Percentiles rank a stretch among this genome's conserved stretches.
Evolutionary conservation across 1,140 invertebrate genomes (phyloP).

Genomic region (Centruroides vittatus): DNA sequence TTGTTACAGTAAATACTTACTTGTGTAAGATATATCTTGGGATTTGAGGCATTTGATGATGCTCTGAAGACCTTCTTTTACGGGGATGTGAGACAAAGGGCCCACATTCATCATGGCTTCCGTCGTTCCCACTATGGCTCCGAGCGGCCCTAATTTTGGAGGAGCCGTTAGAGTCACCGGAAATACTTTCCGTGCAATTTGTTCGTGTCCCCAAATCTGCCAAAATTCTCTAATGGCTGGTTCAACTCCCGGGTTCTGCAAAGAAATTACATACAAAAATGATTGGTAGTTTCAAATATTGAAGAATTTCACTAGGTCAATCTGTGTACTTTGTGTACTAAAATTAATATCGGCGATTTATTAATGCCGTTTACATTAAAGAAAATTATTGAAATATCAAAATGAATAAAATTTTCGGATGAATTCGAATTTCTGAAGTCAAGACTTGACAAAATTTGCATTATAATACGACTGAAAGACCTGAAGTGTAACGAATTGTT

Average conservation of each 20-base stretch:
- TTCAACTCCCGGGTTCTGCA: slow-evolving; percentile 14
- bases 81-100: slow-evolving; percentile 14
- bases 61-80: slow-evolving; percentile 19
- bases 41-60: slow-evolving; percentile 19
- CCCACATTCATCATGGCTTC: slow-evolving; percentile 7
- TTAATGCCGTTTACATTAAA: too few species aligned
- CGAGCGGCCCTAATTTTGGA: slow-evolving; percentile 6
- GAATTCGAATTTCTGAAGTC: too few species aligned
- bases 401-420: too few species aligned
- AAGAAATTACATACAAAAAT: not conserved
- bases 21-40: slow-evolving; percentile 15
- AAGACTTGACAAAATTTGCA: too few species aligned
- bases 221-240: slow-evolving; percentile 15
- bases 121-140: not conserved
- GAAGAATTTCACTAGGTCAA: too few species aligned
- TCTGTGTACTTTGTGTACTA: too few species aligned
- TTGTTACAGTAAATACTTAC: too few species aligned
- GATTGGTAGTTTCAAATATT: not conserved
- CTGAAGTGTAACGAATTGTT: too few species aligned
- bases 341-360: too few species aligned
- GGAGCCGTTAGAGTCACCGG: slow-evolving; percentile 11
- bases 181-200: slow-evolving; percentile 17
- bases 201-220: slow-evolving; percentile 19
- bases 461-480: too few species aligned
- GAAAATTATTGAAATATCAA: too few species aligned